These are phyloP conservation scores for Actinostola sp. DNA, from an alignment of 92 coral and sea anemone species.

Conservation along the genomic window DNA sequence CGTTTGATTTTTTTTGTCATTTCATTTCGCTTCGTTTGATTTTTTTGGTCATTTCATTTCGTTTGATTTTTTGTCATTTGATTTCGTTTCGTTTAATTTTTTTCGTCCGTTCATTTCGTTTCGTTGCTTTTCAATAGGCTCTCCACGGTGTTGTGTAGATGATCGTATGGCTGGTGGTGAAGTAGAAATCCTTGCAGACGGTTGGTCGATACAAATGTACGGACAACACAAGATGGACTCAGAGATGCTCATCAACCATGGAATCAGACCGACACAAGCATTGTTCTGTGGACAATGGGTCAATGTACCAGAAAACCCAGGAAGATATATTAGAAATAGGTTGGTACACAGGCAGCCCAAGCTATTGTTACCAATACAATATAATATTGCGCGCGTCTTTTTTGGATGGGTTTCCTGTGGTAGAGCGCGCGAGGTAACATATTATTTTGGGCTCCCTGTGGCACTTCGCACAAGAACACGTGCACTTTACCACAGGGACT, in stretches of 20 bases:
- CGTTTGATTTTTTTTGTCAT: too few species aligned
- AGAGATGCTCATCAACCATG: conserved; percentile 42
- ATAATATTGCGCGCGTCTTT: neutral
- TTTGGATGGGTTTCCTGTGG: too few species aligned
- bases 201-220: conserved; percentile 85
- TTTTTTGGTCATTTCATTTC: too few species aligned
- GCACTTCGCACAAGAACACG: too few species aligned
- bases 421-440: too few species aligned
- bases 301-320: conserved; percentile 80
- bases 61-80: too few species aligned
- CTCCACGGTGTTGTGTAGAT: conserved; percentile 89
- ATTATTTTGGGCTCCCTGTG: too few species aligned
- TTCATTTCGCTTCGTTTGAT: too few species aligned
- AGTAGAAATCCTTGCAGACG: conserved; percentile 76
- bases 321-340: conserved; percentile 75
- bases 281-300: conserved; percentile 78
- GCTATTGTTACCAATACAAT: neutral
- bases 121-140: conserved; percentile 30
- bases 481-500: too few species aligned
- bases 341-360: conserved; percentile 4
- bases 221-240: conserved; percentile 90
- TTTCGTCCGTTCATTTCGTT: neutral
- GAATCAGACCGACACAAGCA: conserved; percentile 66
- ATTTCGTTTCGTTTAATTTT: too few species aligned
- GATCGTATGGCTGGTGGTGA: conserved; percentile 78